Evolutionary conservation across 2,113 vertebrate species (phyloP), one percentile per base, ranked within the genome.

Genomic region (Rhombomys opimus): DNA sequence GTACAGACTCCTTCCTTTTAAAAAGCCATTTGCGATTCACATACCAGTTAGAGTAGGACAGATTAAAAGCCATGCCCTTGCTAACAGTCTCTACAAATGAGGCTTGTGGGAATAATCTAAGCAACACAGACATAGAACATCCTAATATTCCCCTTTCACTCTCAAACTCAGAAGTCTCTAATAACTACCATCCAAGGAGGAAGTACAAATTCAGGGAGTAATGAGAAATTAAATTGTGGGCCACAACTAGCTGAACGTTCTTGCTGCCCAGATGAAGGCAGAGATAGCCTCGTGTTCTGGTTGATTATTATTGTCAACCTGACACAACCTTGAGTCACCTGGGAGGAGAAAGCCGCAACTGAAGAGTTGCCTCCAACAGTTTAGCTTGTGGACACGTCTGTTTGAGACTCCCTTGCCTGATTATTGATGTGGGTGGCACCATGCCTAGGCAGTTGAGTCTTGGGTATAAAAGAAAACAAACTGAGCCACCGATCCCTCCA

Each of bases 71-170:
- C 68, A 65, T 30, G 27, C 1, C 13, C 13, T 73, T 11, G 25
- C 30, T 86, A 68, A 76, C 78, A 95, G 72, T 30, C 22, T 52
- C 52, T 65, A 35, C 67, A 93, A 81, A 87, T 92, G 27, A 78
- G 93, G 11, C 35, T 76, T 70, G 14, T 59, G 25, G 12, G 32
- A 14, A 85, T 25, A 84, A 32, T 54, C 1, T 73, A n/a, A 91
- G 25, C 67, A 82, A 57, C 41, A 4, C 30, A 72, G 22, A 76
- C 11, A 68, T 4, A 57, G 2, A 76, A 76, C 95, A 76, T 85
- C 22, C 57, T 84, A 87, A 82, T 87, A 89, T 52, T 65, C 3
- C 30, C 17, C 11, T 78, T 91, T 46, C n/a, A 59, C 5, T 75
- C 76, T 13, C 35, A 85, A 78, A n/a, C 35, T 35, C 4, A 54